phyloP scores from a whole-genome alignment of 2,888 invertebrate genomes.

The Stictocephala bisonia region DNA sequence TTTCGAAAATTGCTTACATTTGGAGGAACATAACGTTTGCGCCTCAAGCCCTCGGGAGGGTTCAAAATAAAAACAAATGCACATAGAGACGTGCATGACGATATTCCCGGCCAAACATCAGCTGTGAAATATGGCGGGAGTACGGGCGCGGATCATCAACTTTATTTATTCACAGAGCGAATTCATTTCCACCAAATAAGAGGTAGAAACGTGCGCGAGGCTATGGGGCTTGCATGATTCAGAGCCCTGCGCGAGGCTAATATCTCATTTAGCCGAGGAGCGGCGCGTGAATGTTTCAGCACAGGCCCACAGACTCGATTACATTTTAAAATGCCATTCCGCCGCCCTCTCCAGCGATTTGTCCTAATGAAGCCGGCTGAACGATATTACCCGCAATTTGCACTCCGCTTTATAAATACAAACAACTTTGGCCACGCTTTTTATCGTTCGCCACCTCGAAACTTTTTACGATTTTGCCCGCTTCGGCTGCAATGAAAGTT shows the following conservation, averaged over 20 bases:
- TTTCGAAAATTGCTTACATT: too few relatives aligned
- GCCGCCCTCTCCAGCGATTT: slow-evolving; percentile 46
- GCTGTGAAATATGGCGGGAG: slow-evolving; percentile 29
- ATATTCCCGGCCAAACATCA: slow-evolving; percentile 4
- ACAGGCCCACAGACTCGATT: slow-evolving; percentile 46
- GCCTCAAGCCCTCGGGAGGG: too few relatives aligned
- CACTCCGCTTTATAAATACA: slow-evolving; percentile 11
- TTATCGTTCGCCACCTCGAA: slow-evolving; percentile 15
- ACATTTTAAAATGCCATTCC: slow-evolving; percentile 51
- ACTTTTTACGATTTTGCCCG: slow-evolving; percentile 35
- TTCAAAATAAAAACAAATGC: background rate
- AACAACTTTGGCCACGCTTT: slow-evolving; percentile 36
- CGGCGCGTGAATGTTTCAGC: slow-evolving; percentile 47
- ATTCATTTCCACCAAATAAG: slow-evolving; percentile 40
- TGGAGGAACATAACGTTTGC: too few relatives aligned
- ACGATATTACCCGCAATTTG: slow-evolving; percentile 24
- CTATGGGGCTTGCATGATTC: slow-evolving; percentile 37
- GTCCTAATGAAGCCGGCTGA: slow-evolving; percentile 46
- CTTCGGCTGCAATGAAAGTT: slow-evolving; percentile 30
- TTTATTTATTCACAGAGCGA: slow-evolving; percentile 39
- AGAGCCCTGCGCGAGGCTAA: slow-evolving; percentile 42
- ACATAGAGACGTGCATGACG: background rate
- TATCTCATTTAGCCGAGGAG: slow-evolving; percentile 48
- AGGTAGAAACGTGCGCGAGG: slow-evolving; percentile 27
- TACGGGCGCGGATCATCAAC: slow-evolving; percentile 29